Base-by-base conservation (phyloP, 2,888 invertebrate species). In the Temnothorax ravouxi region DNA sequence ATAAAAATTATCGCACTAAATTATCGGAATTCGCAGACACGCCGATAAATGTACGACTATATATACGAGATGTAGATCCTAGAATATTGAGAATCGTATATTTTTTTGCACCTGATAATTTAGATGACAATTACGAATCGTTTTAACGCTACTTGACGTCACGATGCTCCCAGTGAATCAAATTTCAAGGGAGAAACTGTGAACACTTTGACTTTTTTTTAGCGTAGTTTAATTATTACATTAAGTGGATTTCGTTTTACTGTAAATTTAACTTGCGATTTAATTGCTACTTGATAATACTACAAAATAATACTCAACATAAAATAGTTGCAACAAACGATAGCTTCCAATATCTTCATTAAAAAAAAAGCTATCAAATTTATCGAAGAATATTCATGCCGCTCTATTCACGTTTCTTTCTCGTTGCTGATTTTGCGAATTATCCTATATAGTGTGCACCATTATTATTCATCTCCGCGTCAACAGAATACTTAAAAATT, bases 21-120 rank as follows among this genome's bases (percentile, higher is more conserved):
- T 64, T 47, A 13, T 41, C n/a, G 18, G 13, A 50, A 25, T 29
- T 76, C 18, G 15, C 61, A 82, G 77, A 85, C 75, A 66, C 34
- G 52, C 9, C 8, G 38, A 76, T 50, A 59, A 52, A 56, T 61
- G 56, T 85, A 87, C 77, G 80, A 61, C 8, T 77, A 86, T 84
- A 86, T 80, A 21, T 76, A 76, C n/a, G 41, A 67, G n/a, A 13
- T 44, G 21, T 47, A 18, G 15, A 2, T 71, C 11, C 18, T 69
- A 47, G 15, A 71, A 79, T 38, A 79, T 79, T 44, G 18, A 6
- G 15, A 8, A 47, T 50, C 1, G 18, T 18, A 29, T 75, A 34
- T 62, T 61, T 38, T 1, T 54, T 71, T 25, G 38, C 0, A 2
- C 29, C 25, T 41, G 52, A 34, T 50, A 52, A 50, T 64, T 38